These are phyloP conservation scores for Cacoxenus indagator DNA, from an alignment of 2,888 invertebrate species.

Conservation along the genomic window DNA sequence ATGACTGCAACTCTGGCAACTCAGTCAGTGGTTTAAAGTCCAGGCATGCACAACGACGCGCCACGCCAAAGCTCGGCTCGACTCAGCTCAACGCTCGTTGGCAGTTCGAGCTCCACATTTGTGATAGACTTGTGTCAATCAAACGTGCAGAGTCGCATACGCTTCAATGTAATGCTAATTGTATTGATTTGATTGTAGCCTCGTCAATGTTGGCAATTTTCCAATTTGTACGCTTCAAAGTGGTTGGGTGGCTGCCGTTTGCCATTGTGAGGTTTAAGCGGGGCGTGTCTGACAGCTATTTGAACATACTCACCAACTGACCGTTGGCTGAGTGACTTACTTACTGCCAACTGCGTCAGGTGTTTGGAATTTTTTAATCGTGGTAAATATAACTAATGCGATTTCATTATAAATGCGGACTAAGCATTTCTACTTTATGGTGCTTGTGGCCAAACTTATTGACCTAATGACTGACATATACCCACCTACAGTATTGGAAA, in stretches of 20 bases:
- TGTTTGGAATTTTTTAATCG: conserved; percentile 1
- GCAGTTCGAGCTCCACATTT: neutral
- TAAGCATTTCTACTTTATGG: neutral
- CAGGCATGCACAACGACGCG: neutral
- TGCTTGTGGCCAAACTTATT: conserved; percentile 7
- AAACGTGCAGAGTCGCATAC: conserved; percentile 5
- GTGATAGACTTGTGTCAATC: conserved; percentile 15
- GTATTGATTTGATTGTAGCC: conserved; percentile 23
- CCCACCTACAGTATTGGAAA: neutral
- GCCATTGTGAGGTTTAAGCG: no score
- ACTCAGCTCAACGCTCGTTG: neutral
- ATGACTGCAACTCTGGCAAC: no score
- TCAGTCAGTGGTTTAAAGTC: conserved; percentile 29
- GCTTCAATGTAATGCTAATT: conserved; percentile 39
- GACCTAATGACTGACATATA: conserved; percentile 19
- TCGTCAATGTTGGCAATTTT: conserved; percentile 46
- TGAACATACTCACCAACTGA: neutral
- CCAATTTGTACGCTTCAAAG: conserved; percentile 43
- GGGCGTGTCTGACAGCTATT: conserved; percentile 2
- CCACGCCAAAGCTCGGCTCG: neutral
- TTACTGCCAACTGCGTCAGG: conserved; percentile 10
- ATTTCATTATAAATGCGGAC: neutral
- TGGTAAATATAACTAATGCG: neutral
- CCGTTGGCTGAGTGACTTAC: conserved; percentile 23
- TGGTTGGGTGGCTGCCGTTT: conserved; percentile 30